Evolutionary conservation across 2,888 invertebrate species (phyloP), one percentile per base, ranked within the genome.

Genomic region (Seira ritae): DNA sequence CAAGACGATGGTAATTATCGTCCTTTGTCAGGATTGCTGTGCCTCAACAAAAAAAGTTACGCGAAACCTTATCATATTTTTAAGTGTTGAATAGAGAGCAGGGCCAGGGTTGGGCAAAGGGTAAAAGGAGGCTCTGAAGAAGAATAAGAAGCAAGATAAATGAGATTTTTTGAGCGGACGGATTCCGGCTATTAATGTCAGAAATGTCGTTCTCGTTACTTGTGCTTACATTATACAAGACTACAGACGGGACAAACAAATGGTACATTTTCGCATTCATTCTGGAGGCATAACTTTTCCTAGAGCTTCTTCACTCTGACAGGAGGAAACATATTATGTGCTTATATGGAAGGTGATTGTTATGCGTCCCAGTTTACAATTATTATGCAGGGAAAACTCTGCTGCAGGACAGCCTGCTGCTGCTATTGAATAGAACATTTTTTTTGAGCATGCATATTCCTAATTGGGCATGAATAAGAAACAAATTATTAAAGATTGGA

Each of bases 391-490:
- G n/a, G n/a, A n/a, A n/a, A n/a, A n/a, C n/a, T n/a, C n/a, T n/a
- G n/a, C n/a, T n/a, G n/a, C n/a, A n/a, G n/a, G n/a, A n/a, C n/a
- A n/a, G n/a, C n/a, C n/a, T n/a, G n/a, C n/a, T n/a, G n/a, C n/a
- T n/a, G n/a, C n/a, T n/a, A n/a, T n/a, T n/a, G n/a, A n/a, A n/a
- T n/a, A n/a, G n/a, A n/a, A n/a, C n/a, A n/a, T 37, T 69, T 69
- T 69, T 37, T 19, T 17, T 60, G 31, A 12, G 55, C 60, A 42
- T 46, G 37, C 50, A n/a, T 19, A 67, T 62, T 67, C 68, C 80
- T 73, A 80, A 80, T 80, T 80, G 68, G 80, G 73, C 23, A 60
- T 73, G 62, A 73, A 68, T 73, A 24, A n/a, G 67, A 69, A 72
- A 67, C 72, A 73, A 80, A 80, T 80, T 80, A 71, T 71, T 37